These are phyloP conservation scores for Choreutis nemorana DNA, from an alignment of 2,888 invertebrate genomes.

Conservation along the genomic window DNA sequence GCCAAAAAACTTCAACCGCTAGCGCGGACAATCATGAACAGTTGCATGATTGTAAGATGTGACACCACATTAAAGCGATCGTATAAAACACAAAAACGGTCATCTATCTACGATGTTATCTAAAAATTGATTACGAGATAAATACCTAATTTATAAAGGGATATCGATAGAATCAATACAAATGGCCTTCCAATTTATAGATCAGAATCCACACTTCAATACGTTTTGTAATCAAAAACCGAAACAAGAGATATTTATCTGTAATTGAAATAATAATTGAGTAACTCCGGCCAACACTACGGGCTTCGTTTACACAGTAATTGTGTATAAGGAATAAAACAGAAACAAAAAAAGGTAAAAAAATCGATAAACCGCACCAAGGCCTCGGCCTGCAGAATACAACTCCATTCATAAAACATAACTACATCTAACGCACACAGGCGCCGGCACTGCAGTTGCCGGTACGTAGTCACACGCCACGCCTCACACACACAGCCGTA, in stretches of 20 bases:
- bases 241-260: slow-evolving; percentile 14
- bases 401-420: slow-evolving; percentile 46
- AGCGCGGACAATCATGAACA: no score
- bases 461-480: slow-evolving; percentile 16
- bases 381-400: slow-evolving; percentile 31
- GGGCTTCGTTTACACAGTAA: not conserved
- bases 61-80: no score
- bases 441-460: slow-evolving; percentile 22
- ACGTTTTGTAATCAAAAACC: no score
- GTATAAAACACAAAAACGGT: no score
- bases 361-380: slow-evolving; percentile 7
- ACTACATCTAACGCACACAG: slow-evolving; percentile 23
- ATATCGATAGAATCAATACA: no score
- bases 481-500: slow-evolving; percentile 26
- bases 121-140: no score
- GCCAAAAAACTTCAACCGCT: no score
- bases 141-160: no score
- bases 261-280: slow-evolving; percentile 28
- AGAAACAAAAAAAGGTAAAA: not conserved
- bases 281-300: slow-evolving; percentile 26
- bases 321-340: not conserved
- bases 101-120: no score
- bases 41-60: no score
- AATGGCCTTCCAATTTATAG: no score
- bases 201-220: no score